These are phyloP conservation scores for Athetis lepigone DNA, from an alignment of 2,888 invertebrate species.

Conservation along the genomic window DNA sequence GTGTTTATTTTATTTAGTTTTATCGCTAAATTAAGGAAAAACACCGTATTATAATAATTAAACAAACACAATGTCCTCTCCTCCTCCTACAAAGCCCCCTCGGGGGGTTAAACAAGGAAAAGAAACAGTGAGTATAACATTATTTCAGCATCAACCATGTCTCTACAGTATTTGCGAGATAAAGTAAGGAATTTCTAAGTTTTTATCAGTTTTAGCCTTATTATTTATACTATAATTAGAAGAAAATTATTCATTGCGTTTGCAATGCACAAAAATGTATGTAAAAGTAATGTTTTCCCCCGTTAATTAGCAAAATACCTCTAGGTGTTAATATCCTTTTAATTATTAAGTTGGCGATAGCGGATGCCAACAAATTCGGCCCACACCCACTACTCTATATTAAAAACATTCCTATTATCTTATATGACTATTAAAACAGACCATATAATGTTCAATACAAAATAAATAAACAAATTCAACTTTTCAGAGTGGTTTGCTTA, in stretches of 20 bases:
- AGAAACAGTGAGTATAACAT: conserved; percentile 93
- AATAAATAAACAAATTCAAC: neutral
- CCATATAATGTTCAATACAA: neutral
- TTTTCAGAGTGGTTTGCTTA: conserved; percentile 95
- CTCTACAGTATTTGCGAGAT: conserved; percentile 30
- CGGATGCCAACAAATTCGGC: neutral
- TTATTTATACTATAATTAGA: neutral
- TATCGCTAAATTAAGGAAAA: conserved; percentile 53
- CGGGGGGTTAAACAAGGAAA: conserved; percentile 96
- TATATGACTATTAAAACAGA: neutral
- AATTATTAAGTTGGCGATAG: too few relatives aligned
- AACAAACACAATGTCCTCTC: conserved; percentile 88
- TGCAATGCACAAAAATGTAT: neutral
- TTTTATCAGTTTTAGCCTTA: neutral
- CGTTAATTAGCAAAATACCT: neutral
- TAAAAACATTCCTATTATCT: neutral
- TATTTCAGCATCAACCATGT: conserved; percentile 47
- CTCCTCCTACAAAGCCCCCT: conserved; percentile 96
- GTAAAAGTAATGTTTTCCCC: neutral
- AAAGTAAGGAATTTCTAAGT: conserved; percentile 53
- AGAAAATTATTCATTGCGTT: neutral
- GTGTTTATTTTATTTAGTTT: conserved; percentile 8
- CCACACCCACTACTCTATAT: neutral
- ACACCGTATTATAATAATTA: conserved; percentile 7
- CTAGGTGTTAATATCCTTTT: neutral